Evolutionary conservation across 2,113 vertebrate species (phyloP).

Genomic region (Malurus melanocephalus): DNA sequence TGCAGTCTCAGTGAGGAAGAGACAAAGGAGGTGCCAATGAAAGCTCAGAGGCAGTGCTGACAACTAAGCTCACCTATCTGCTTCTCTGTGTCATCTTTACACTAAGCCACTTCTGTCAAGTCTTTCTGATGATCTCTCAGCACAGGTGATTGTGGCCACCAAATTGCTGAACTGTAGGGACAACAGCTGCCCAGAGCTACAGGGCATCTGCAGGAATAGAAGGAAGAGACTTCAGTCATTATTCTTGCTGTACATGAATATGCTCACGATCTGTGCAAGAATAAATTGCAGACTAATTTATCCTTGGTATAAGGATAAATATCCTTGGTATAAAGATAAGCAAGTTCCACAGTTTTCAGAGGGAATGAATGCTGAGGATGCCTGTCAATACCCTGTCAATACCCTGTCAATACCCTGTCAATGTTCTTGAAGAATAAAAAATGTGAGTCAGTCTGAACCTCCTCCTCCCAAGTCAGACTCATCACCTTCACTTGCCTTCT

Average conservation of each 20-base stretch:
- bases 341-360: neutral
- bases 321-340: neutral
- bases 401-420: neutral
- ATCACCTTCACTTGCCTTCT: neutral
- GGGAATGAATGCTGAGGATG: neutral
- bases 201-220: neutral
- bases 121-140: neutral
- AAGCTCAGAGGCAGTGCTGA: neutral
- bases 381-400: neutral
- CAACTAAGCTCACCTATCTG: neutral
- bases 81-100: neutral
- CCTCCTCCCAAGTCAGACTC: neutral
- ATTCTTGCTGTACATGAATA: neutral
- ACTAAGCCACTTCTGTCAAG: neutral
- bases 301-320: neutral
- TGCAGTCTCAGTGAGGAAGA: neutral
- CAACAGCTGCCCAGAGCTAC: neutral
- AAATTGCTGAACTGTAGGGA: neutral
- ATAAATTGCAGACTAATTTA: neutral
- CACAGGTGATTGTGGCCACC: neutral
- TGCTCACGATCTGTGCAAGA: neutral
- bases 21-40: neutral
- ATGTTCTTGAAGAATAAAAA: neutral
- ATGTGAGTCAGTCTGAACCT: neutral
- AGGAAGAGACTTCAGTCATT: neutral